These are phyloP conservation scores for Polydrusus cervinus DNA, from an alignment of 2,888 invertebrate species.

Conservation along the genomic window DNA sequence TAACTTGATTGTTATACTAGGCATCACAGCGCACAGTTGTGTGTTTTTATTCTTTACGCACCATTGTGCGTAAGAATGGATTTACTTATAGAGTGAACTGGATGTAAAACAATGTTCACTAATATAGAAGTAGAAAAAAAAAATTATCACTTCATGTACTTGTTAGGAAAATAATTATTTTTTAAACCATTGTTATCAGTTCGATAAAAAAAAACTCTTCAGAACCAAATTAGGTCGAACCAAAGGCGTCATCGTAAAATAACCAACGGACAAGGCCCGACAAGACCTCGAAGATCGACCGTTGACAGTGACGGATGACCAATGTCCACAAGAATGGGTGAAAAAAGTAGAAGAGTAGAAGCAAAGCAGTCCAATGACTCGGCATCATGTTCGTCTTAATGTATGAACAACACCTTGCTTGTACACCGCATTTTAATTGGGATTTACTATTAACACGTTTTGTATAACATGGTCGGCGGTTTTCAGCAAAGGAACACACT, in stretches of 20 bases:
- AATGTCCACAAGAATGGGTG: conserved; percentile 48
- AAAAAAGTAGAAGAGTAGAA: conserved; percentile 39
- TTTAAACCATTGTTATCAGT: too few species aligned
- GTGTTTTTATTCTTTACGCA: too few species aligned
- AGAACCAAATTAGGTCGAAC: conserved; percentile 36
- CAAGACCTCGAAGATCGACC: conserved; percentile 40
- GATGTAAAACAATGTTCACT: too few species aligned
- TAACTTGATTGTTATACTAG: too few species aligned
- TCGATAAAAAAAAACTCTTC: neutral
- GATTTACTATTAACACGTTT: conserved; percentile 56
- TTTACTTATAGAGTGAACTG: too few species aligned
- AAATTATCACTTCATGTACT: too few species aligned
- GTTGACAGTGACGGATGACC: conserved; percentile 52
- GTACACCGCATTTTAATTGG: conserved; percentile 55
- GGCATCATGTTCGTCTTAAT: conserved; percentile 49
- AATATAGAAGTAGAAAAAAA: too few species aligned
- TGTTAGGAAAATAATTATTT: too few species aligned
- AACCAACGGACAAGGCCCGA: conserved; percentile 46
- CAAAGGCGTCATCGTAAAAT: conserved; percentile 50
- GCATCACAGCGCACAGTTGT: too few species aligned
- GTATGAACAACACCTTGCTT: conserved; percentile 55
- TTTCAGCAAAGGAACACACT: conserved; percentile 44
- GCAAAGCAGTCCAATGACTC: conserved; percentile 28
- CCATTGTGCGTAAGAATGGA: too few species aligned
- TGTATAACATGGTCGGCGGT: conserved; percentile 50